These are phyloP conservation scores for human (Homo sapiens) DNA, from an alignment of 2,113 vertebrate species.

Conservation along the genomic window GRCh38 chr3:180965501-180966000, in stretches of 20 bases:
- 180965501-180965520: background rate
- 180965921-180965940: background rate
- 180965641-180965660: background rate
- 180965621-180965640: background rate
- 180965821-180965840: background rate
- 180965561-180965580: background rate
- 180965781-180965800: background rate
- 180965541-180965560: background rate
- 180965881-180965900: background rate
- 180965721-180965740: background rate
- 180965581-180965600: background rate
- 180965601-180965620: background rate
- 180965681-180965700: background rate
- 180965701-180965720: background rate
- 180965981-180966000: background rate
- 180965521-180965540: background rate
- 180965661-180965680: background rate
- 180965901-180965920: background rate
- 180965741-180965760: background rate
- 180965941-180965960: background rate
- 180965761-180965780: background rate
- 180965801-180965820: background rate
- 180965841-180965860: background rate
- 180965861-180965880: background rate
- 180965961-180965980: background rate